Evolutionary conservation across 2,797 vertebrate species (phyloP).

Genomic region (Danio aesculapii): DNA sequence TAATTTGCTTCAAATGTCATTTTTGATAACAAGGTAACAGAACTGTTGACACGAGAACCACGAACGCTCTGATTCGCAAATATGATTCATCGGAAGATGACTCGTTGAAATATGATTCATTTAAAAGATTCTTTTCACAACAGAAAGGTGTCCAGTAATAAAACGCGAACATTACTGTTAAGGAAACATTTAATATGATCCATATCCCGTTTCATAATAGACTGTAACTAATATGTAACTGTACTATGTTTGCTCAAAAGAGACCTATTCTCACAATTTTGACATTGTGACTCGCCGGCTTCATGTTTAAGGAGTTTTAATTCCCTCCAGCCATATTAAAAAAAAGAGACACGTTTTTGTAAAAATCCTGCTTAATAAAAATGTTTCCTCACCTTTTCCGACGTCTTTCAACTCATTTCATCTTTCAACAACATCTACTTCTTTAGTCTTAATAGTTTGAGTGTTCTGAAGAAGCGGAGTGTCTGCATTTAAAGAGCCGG

Average conservation of each 20-base stretch:
- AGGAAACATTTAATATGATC: neutral
- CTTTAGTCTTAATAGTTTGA: neutral
- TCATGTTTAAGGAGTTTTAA: neutral
- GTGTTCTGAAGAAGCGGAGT: neutral
- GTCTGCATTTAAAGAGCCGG: constrained; percentile 3
- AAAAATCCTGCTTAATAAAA: neutral
- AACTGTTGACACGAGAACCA: neutral
- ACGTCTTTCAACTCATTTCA: constrained; percentile 4
- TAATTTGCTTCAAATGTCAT: neutral
- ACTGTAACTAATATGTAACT: neutral
- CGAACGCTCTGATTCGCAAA: neutral
- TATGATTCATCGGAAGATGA: no score
- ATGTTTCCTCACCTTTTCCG: constrained; percentile 16
- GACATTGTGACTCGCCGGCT: constrained; percentile 1
- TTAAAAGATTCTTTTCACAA: neutral
- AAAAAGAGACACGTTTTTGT: neutral
- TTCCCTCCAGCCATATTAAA: neutral
- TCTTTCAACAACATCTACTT: no score
- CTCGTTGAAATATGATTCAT: neutral
- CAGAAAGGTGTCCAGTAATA: neutral
- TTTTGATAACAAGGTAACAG: neutral
- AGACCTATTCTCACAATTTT: neutral
- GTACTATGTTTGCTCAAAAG: neutral
- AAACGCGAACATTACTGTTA: neutral
- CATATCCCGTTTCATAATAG: neutral